phyloP scores from a whole-genome alignment of 2,888 invertebrate genomes.

The Steinernema scapterisci region DNA sequence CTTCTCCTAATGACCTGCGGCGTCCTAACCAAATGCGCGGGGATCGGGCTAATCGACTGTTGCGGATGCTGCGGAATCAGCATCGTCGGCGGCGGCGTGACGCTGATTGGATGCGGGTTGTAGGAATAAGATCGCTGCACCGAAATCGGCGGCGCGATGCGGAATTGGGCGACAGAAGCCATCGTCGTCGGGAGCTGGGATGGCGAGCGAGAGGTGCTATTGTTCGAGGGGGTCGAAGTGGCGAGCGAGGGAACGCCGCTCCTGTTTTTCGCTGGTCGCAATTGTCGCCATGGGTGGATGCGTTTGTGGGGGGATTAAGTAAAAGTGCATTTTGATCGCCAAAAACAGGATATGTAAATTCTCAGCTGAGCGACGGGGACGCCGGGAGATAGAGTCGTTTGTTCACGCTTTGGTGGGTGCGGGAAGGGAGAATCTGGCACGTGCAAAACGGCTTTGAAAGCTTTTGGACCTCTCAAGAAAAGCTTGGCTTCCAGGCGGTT shows the following conservation, averaged over 20 bases:
- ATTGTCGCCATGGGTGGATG: too few species aligned
- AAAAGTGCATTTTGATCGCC: constrained; percentile 16
- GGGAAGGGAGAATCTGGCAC: too few species aligned
- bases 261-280: too few species aligned
- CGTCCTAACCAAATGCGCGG: neutral
- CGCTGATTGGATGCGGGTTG: neutral
- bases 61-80: too few species aligned
- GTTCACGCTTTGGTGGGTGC: too few species aligned
- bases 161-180: constrained; percentile 31
- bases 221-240: neutral
- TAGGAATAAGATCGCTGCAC: neutral
- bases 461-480: too few species aligned
- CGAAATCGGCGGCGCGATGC: neutral
- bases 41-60: neutral
- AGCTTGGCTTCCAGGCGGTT: too few species aligned
- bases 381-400: too few species aligned
- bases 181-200: neutral
- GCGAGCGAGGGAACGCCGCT: too few species aligned
- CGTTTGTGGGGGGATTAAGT: neutral
- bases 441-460: too few species aligned
- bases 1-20: constrained; percentile 37
- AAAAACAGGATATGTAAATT: constrained; percentile 26
- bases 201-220: neutral
- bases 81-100: neutral
- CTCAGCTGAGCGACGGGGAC: too few species aligned